Conservation (phyloP, 2,888 invertebrate species). For the Trichopria drosophilae region DNA sequence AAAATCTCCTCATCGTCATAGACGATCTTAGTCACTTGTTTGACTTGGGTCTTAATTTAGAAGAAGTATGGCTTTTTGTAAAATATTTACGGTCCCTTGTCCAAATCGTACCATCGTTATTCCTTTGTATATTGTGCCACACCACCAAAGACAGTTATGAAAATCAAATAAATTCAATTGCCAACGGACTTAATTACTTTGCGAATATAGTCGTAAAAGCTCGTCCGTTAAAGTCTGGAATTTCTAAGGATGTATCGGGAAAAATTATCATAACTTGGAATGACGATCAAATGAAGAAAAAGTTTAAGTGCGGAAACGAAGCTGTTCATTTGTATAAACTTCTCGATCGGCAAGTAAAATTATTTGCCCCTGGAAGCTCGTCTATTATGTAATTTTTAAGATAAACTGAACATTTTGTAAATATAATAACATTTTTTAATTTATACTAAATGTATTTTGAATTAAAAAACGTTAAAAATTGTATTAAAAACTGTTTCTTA, state of each 20-base stretch:
- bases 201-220: constrained; percentile 68
- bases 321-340: constrained; percentile 69
- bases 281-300: constrained; percentile 40
- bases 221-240: constrained; percentile 71
- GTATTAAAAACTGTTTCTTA: no score
- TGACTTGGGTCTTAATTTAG: constrained; percentile 65
- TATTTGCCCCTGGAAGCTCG: constrained; percentile 68
- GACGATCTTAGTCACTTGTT: constrained; percentile 75
- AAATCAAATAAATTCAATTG: constrained; percentile 58
- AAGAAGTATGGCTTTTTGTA: constrained; percentile 58
- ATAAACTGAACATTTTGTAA: not conserved
- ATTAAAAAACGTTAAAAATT: not conserved
- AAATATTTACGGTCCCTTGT: constrained; percentile 45
- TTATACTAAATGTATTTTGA: constrained; percentile 3
- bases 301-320: constrained; percentile 48
- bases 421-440: not conserved
- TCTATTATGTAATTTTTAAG: constrained; percentile 12
- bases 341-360: constrained; percentile 73
- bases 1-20: constrained; percentile 64
- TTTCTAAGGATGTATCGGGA: constrained; percentile 74
- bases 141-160: constrained; percentile 61
- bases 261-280: constrained; percentile 63
- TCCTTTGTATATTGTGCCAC: constrained; percentile 49
- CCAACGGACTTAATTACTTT: constrained; percentile 67
- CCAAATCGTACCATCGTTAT: constrained; percentile 38